Base-by-base conservation (phyloP, 2,888 invertebrate species). In the Baccha elongata region DNA sequence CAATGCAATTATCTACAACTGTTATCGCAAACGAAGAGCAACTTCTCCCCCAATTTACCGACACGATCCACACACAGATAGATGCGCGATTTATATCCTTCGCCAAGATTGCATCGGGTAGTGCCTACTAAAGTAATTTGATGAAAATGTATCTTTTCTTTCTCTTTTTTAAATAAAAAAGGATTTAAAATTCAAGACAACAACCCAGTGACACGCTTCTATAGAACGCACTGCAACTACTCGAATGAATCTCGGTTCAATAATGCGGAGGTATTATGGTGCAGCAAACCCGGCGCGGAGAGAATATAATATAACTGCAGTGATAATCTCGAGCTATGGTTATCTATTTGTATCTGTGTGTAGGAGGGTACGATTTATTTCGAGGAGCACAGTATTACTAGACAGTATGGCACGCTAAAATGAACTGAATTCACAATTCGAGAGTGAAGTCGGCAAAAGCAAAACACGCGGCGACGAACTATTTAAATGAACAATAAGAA, bases 211-310 rank as follows among this genome's bases (percentile, higher is more conserved):
- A 81, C 81, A 71, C 71, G 46, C 46, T 64, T 80, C 69, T 50
- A n/a, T n/a, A 64, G 35, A 69, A 75, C 68, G 48, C 71, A 40
- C 42, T 78, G 21, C 72, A 78, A 50, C 29, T 26, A 50, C 29
- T 26, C 60, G 73, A 73, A 29, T 60, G 62, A 65, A 71, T 50
- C 75, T 71, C 46, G 48, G 67, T 71, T 81, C 75, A 58, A 81
- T 75, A 81, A 75, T 81, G 69, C 75, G 50, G 80, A 81, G 81
- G 72, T 81, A 76, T 60, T 60, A 40, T 81, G 71, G 60, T 81
- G 81, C 76, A 81, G 71, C 46, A 60, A 60, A 32, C 44, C 60
- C 40, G 71, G 40, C 71, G 71, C 40, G 65, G 68, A 73, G 79
- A 71, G 65, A 50, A 67, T 48, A 37, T 10, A 19, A 11, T 6